Conservation (phyloP, 2,797 vertebrate species). For the Centroberyx gerrardi region DNA sequence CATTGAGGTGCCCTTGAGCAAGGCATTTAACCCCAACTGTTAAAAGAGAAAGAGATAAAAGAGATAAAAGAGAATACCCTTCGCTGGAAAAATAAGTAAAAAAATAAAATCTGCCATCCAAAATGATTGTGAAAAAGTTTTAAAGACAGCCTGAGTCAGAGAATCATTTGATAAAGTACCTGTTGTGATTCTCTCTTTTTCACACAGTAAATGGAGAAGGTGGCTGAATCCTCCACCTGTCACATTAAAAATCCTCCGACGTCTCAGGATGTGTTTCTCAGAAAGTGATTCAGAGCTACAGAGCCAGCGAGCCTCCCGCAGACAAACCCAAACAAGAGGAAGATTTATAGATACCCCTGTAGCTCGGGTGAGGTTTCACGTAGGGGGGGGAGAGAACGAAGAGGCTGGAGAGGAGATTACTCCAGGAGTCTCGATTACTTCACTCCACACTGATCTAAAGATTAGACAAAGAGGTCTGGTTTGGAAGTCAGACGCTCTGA, state of each 20-base stretch:
- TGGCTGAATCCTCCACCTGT: constrained; percentile 50
- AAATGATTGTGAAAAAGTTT: constrained; percentile 51
- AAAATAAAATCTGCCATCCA: constrained; percentile 43
- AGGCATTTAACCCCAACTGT: constrained; percentile 4
- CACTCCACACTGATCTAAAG: constrained; percentile 63
- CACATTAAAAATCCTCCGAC: constrained; percentile 51
- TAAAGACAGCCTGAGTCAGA: constrained; percentile 45
- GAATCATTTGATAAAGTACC: constrained; percentile 53
- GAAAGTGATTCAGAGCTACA: constrained; percentile 56
- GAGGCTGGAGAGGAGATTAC: constrained; percentile 61
- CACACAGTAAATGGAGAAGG: constrained; percentile 53
- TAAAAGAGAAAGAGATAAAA: no score
- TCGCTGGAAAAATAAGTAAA: constrained; percentile 23
- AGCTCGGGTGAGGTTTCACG: constrained; percentile 58
- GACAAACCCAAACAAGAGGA: constrained; percentile 79
- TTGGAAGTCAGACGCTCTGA: constrained; percentile 49
- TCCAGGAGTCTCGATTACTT: constrained; percentile 46
- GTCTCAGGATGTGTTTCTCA: constrained; percentile 59
- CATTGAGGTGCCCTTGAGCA: constrained; percentile 13
- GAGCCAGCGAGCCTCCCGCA: constrained; percentile 52
- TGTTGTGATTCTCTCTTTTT: constrained; percentile 36
- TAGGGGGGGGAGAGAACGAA: constrained; percentile 42
- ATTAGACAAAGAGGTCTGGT: constrained; percentile 66
- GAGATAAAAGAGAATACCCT: constrained; percentile 45
- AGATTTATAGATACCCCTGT: constrained; percentile 69